Percentiles rank a stretch among this genome's conserved stretches.
These are phyloP conservation scores for Junonia oenone DNA, from an alignment of 2,888 invertebrate species.

Conservation along the genomic window DNA sequence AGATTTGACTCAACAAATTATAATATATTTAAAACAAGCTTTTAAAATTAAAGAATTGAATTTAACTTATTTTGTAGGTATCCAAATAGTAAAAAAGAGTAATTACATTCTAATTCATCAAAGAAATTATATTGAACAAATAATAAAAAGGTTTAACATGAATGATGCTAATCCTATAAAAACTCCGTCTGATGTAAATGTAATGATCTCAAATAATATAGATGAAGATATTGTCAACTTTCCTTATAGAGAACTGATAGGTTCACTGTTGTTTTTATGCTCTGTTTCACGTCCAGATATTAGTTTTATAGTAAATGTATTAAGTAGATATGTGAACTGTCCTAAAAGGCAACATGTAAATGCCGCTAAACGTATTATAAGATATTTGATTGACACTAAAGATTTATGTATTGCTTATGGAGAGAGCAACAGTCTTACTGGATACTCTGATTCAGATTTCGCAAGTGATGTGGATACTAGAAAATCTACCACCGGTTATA, in stretches of 20 bases:
- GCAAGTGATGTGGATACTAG: constrained; percentile 33
- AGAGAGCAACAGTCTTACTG: constrained; percentile 23
- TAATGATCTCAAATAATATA: no score
- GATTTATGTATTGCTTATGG: constrained; percentile 31
- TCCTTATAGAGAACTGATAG: constrained; percentile 30
- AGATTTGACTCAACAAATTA: no score
- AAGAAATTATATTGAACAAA: constrained; percentile 25
- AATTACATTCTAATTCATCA: constrained; percentile 31
- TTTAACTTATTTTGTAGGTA: constrained; percentile 35
- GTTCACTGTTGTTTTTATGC: constrained; percentile 29
- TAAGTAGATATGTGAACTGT: constrained; percentile 20
- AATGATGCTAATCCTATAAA: no score
- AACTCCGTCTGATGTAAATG: no score
- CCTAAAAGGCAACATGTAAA: no score
- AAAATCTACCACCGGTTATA: constrained; percentile 35
- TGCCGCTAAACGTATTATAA: constrained; percentile 31
- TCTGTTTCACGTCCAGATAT: constrained; percentile 23
- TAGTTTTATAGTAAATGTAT: no score
- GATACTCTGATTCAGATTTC: constrained; percentile 36
- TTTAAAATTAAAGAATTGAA: no score
- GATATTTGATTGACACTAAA: constrained; percentile 31
- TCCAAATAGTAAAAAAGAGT: constrained; percentile 30
- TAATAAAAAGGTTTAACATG: no score
- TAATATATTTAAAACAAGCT: no score
- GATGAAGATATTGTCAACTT: no score